Evolutionary conservation across 2,888 invertebrate species (phyloP), one percentile per base, ranked within the genome.

Genomic region (Alloplasta piceator): DNA sequence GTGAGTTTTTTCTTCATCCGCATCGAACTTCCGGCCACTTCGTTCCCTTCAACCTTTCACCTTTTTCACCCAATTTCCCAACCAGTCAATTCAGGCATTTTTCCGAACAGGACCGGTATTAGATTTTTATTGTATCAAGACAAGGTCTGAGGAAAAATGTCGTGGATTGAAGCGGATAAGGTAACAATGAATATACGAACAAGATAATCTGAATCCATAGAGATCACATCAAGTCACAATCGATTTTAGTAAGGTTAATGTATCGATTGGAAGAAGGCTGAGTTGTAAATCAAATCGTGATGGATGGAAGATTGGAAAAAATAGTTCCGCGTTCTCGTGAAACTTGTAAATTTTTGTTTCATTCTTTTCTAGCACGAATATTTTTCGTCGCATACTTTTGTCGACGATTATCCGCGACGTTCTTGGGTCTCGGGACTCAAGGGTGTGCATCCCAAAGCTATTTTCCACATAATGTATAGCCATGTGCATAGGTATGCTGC

Each of bases 321-420:
- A 61, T 67, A 82, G 39, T 38, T 55, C 63, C 64, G 64, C 52
- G 67, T 50, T 56, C 72, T 66, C 61, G 61, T 61, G 39, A 72
- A 80, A 63, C 72, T 46, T 63, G 61, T 73, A 48, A 3, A 60
- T 36, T 71, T 58, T 61, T 78, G 63, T 61, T 38, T 55, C 16
- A 10, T 46, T 43, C 10, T 72, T 52, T 26, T 36, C 50, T 5
- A 52, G 41, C 43, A 26, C 39, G 50, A 10, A 56, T 36, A 14
- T 61, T 72, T 43, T 68, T 63, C 68, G 76, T 73, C 72, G 64
- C 52, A 78, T 78, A 67, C 43, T 73, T 73, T 55, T 3, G 61
- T 61, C 78, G 78, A 60, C 67, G 63, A 72, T 80, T 77, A 64
- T 58, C 16, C 14, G 67, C 46, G 72, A 61, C 58, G 16, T 55